phyloP scores from a whole-genome alignment of 2,113 vertebrate genomes.

The Microtus ochrogaster region DNA sequence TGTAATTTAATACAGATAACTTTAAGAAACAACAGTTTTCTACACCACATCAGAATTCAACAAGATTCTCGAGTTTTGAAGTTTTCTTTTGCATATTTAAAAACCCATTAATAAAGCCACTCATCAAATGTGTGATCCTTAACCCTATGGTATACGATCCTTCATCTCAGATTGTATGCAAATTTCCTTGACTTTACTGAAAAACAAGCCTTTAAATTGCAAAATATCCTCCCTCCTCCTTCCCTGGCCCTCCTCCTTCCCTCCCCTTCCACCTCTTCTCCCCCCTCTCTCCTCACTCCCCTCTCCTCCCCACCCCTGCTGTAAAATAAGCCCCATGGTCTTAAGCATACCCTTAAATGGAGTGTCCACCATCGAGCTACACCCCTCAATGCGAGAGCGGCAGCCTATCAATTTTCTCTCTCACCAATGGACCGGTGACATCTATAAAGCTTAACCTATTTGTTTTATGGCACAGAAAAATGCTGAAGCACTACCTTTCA shows the following conservation, averaged over 20 bases:
- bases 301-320: not conserved
- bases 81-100: constrained; percentile 33
- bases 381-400: not conserved
- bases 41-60: not conserved
- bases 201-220: constrained; percentile 26
- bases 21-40: not conserved
- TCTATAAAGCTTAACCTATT: not conserved
- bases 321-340: not conserved
- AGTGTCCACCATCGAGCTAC: not conserved
- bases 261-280: too few relatives aligned
- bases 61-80: not conserved
- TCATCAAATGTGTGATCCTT: not conserved
- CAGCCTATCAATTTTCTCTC: not conserved
- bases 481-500: not conserved
- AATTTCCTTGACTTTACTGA: constrained; percentile 11
- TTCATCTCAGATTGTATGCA: not conserved
- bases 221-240: not conserved
- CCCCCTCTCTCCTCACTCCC: too few relatives aligned
- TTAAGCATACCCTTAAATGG: not conserved
- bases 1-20: not conserved
- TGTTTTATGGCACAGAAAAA: constrained; percentile 41
- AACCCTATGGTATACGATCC: not conserved
- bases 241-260: too few relatives aligned
- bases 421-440: not conserved
- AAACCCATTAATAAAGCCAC: constrained; percentile 36